These are phyloP conservation scores for Craseonycteris thonglongyai DNA, from an alignment of 2,113 vertebrate genomes.

Conservation along the genomic window DNA sequence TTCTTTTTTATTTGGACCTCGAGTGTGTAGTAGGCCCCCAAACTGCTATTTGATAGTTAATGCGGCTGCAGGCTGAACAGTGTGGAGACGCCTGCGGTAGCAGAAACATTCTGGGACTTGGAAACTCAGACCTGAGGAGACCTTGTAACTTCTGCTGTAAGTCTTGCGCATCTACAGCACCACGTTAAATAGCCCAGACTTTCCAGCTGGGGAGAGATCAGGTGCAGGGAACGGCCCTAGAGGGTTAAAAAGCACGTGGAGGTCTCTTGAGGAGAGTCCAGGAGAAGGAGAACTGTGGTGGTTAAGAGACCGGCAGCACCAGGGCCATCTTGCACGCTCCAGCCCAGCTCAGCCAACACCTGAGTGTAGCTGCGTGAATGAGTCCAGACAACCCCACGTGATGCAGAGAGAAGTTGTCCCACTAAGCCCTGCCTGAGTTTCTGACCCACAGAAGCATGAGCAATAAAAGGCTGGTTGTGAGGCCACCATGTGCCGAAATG, in stretches of 20 bases:
- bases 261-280: neutral
- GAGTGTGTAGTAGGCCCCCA: no score
- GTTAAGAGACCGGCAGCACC: neutral
- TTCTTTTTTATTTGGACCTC: no score
- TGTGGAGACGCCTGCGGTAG: no score
- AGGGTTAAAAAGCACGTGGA: neutral
- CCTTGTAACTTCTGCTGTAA: neutral
- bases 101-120: no score
- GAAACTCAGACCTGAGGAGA: neutral
- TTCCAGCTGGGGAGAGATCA: neutral
- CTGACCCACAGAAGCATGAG: neutral
- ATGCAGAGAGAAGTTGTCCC: neutral
- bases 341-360: neutral
- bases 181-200: neutral
- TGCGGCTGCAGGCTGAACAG: no score
- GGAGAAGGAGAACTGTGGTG: neutral
- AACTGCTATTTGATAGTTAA: no score
- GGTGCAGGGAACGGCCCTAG: neutral
- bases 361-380: neutral
- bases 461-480: constrained; percentile 7
- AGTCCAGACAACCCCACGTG: neutral
- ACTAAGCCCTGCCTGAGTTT: neutral
- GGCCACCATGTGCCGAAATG: neutral
- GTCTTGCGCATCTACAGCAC: neutral
- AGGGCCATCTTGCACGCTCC: neutral